A percentile compares a stretch with the other conserved stretches of the same genome.
phyloP scores from a whole-genome alignment of 2,113 vertebrate genomes.

The Argyrosomus japonicus region DNA sequence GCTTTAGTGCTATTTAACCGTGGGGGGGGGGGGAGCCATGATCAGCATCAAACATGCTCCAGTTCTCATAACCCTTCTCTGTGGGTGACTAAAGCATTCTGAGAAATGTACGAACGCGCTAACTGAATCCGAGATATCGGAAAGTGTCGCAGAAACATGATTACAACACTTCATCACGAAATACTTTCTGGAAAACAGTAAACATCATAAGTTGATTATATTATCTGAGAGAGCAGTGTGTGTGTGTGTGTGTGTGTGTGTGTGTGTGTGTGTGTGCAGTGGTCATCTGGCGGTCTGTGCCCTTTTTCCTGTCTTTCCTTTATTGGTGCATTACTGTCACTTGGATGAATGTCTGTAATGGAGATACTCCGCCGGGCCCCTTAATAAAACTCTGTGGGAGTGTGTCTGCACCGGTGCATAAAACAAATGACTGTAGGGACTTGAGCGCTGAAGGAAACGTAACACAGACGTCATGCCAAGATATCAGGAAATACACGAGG shows the following conservation, averaged over 20 bases:
- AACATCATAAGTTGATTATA: conserved; percentile 32
- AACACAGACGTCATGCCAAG: neutral
- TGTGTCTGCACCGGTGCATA: conserved; percentile 16
- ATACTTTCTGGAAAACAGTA: conserved; percentile 25
- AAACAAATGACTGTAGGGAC: conserved; percentile 28
- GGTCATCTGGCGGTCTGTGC: conserved; percentile 46
- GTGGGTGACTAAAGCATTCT: conserved; percentile 17
- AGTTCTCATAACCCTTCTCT: neutral
- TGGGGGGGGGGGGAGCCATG: neutral
- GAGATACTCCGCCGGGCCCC: conserved; percentile 46
- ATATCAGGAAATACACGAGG: neutral
- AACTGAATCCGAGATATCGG: neutral
- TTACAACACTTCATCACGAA: conserved; percentile 44
- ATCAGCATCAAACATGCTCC: neutral
- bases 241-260: neutral
- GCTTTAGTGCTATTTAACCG: too few relatives aligned
- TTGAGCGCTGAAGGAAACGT: neutral
- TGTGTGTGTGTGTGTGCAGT: neutral
- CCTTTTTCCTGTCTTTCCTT: conserved; percentile 50
- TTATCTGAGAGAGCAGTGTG: neutral
- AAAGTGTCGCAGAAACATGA: conserved; percentile 1
- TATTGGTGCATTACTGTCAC: conserved; percentile 74
- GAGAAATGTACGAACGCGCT: conserved; percentile 42
- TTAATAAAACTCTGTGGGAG: conserved; percentile 46
- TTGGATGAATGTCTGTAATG: conserved; percentile 70